phyloP scores from a whole-genome alignment of 2,113 vertebrate genomes.

The Harpagus bidentatus region DNA sequence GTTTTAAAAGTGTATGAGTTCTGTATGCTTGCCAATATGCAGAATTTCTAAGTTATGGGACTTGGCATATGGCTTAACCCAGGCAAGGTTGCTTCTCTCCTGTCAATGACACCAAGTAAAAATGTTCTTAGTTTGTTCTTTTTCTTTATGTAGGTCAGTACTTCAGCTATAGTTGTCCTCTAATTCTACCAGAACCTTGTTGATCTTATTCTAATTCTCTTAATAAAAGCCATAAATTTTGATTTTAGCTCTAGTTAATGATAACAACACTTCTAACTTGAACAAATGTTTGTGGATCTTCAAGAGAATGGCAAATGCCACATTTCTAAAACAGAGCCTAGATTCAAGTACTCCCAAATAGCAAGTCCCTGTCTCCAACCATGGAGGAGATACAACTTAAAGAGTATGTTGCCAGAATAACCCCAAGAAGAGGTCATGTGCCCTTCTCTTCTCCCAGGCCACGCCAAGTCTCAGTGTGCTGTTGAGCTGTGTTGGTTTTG shows the following conservation, averaged over 20 bases:
- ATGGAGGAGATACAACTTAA: neutral
- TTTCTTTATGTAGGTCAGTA: neutral
- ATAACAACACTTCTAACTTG: neutral
- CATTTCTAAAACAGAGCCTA: neutral
- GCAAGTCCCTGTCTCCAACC: neutral
- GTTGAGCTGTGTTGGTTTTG: neutral
- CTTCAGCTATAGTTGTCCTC: neutral
- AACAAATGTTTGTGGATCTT: neutral
- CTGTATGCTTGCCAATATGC: neutral
- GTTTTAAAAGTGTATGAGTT: neutral
- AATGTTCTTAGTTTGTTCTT: neutral
- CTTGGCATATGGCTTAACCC: neutral
- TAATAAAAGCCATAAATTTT: neutral
- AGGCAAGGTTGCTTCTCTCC: neutral
- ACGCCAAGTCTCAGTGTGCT: neutral
- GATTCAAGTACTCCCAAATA: neutral
- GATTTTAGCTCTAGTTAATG: neutral
- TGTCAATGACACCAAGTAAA: neutral
- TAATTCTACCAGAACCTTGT: neutral
- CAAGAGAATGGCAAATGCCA: neutral
- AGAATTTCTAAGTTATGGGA: neutral
- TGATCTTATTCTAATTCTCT: neutral
- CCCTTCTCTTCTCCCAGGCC: neutral
- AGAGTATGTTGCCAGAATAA: neutral
- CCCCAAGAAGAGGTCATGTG: neutral